Base-by-base conservation (phyloP, 2,113 vertebrate genomes). In the Urocitellus parryii region DNA sequence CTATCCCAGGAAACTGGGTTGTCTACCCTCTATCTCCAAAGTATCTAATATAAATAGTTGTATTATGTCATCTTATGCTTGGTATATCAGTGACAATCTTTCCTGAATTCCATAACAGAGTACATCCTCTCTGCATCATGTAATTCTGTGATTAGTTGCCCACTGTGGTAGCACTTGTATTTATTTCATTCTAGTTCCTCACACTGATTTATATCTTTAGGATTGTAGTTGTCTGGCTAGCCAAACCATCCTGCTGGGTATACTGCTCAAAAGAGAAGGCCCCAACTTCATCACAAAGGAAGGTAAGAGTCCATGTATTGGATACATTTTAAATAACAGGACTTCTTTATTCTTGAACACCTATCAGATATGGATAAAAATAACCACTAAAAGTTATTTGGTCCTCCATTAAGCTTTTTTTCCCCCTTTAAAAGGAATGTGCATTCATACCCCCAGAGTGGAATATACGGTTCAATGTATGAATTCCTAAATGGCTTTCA, bases 261-360 rank as follows among this genome's bases (percentile, higher is more conserved):
- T 99, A 94, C 97, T 99, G 18, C 98, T 99, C 32, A 99, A 99
- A 98, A 99, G 99, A 97, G 99, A 99, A 98, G 99, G 99, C 37
- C 98, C 99, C 3, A 97, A 99, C 97, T 99, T 99, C 93, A 99
- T 99, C 58, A 98, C 98, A n/a, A 99, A 97, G 97, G 99, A 99
- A 95, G 99, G 99, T 99, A 98, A 97, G 98, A 86, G 53, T 94
- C 51, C 4, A 45, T 94, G 77, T 77, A 56, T 34, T 85, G 74
- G 91, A 51, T 93, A 74, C 8, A 56, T 29, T 73, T 63, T 73
- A 68, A 96, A 72, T 81, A 72, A 58, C 8, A 65, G 86, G 58
- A 94, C 63, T 37, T 78, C 88, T 93, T 25, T 96, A 42, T 80
- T n/a, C 45, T 34, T 90, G 76, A 29, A 61, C 14, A 42, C 83